phyloP scores from a whole-genome alignment of 2,797 vertebrate species.

The Fundulus diaphanus region DNA sequence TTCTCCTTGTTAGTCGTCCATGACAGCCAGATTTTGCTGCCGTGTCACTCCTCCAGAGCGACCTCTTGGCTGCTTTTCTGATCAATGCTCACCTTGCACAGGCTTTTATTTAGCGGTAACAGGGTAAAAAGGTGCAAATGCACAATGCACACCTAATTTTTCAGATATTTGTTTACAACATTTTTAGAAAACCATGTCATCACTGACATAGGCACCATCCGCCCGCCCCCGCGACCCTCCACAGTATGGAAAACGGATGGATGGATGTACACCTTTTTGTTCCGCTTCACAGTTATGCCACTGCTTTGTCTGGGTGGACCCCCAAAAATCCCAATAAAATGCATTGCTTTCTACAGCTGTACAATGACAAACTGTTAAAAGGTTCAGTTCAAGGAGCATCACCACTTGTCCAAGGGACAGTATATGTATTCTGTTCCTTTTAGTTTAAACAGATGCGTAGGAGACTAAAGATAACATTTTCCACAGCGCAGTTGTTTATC shows the following conservation, averaged over 20 bases:
- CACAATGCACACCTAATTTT: background rate
- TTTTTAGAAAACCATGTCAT: background rate
- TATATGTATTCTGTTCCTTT: background rate
- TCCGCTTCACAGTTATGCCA: background rate
- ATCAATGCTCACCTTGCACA: too few species aligned
- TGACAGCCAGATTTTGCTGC: too few species aligned
- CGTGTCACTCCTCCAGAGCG: too few species aligned
- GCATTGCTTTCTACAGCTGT: background rate
- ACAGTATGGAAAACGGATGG: too few species aligned
- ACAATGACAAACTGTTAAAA: background rate
- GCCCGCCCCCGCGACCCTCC: too few species aligned
- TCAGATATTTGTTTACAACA: background rate
- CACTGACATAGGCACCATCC: too few species aligned
- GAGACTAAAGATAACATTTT: constrained; percentile 5
- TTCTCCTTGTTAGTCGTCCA: too few species aligned
- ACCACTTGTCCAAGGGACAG: background rate
- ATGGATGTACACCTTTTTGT: too few species aligned
- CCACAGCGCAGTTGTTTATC: constrained; percentile 15
- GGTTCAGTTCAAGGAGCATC: background rate
- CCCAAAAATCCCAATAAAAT: background rate
- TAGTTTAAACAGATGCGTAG: constrained; percentile 20
- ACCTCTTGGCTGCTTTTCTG: too few species aligned
- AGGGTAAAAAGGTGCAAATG: too few species aligned
- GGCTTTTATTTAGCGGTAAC: background rate
- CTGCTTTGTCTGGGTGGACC: background rate